Evolutionary conservation across 2,888 invertebrate genomes (phyloP), one percentile per base, ranked within the genome.

Genomic region (Cephus rjabovi): DNA sequence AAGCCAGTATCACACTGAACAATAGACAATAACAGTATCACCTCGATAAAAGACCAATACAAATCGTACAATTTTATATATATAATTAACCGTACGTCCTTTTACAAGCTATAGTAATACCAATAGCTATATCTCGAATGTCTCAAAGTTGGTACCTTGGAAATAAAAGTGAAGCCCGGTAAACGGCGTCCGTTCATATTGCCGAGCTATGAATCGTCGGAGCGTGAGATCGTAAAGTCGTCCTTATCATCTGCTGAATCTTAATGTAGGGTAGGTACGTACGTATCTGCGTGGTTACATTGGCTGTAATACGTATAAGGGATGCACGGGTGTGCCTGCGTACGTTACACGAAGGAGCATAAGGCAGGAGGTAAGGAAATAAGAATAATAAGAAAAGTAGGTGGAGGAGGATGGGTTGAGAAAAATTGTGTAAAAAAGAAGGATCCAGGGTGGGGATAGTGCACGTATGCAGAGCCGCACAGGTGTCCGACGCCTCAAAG

Each of bases 191-290:
- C 84, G 87, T 86, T 88, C 86, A 86, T 85, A 89, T 90, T 87
- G 89, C 82, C 84, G 79, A 86, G 88, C 89, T 88, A 89, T 90
- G 90, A 90, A 90, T 90, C 90, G 89, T 87, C 89, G 86, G 87
- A 90, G 90, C 90, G 90, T 89, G 89, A 89, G 91, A 91, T 91
- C 91, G 89, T 91, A 91, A 91, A 91, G 90, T 89, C 87, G 84
- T 86, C 84, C 89, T 90, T 91, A 91, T 91, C 90, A 90, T 83
- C 88, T 86, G 85, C 86, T 88, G 88, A 88, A 91, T 91, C 91
- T 91, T 90, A 90, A 90, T 90, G 90, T 87, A 86, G 86, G 85
- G 81, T 88, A 87, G 86, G 83, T 83, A 85, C 81, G 83, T 84
- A 83, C 84, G 79, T 82, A 86, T 86, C 85, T 87, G 86, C 86